Base-by-base conservation (phyloP, 2,797 vertebrate species). In the Lagocephalus sceleratus region DNA sequence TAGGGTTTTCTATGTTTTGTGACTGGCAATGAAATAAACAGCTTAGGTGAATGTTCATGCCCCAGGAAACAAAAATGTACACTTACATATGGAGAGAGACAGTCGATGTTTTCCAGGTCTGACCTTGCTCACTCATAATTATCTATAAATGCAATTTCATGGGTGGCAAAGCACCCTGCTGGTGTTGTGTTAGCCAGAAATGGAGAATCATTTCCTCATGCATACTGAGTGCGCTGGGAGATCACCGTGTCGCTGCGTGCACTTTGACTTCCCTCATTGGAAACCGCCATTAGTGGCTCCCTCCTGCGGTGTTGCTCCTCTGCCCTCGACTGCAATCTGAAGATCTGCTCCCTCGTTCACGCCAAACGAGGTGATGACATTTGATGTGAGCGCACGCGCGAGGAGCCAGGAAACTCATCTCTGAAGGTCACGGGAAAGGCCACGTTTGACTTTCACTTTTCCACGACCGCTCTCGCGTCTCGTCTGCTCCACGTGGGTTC, bases 201-300 rank as follows among this genome's bases (percentile, higher is more conserved):
- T 29, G 22, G 54, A 55, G 32, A 22, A 20, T 41, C 51, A n/a
- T 39, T 48, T 17, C 42, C 58, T 54, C 45, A n/a, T 29, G n/a
- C 10, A 9, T 12, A 35, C 15, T 26, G 50, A 21, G 51, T 21
- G 52, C 17, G 15, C 12, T 5, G 2, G 35, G 55, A 47, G 32
- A 57, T 60, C 52, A 42, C 38, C 20, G 1, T 39, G 40, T 17
- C 43, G n/a, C 19, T 51, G 15, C 21, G 20, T 53, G 22, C 19
- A 16, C 42, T 56, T 40, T 25, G 20, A 20, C 17, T n/a, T 53
- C 47, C 68, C 44, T 47, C 43, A 29, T 14, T 74, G 45, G 38
- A 64, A 26, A 47, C 59, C 60, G 56, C 20, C 46, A 49, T 51
- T 26, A 57, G 17, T 74, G 59, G 14, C 45, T 32, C 14, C 15